These are phyloP conservation scores for Drosophila sulfurigaster DNA, from an alignment of 1,140 invertebrate species.

Conservation along the genomic window DNA sequence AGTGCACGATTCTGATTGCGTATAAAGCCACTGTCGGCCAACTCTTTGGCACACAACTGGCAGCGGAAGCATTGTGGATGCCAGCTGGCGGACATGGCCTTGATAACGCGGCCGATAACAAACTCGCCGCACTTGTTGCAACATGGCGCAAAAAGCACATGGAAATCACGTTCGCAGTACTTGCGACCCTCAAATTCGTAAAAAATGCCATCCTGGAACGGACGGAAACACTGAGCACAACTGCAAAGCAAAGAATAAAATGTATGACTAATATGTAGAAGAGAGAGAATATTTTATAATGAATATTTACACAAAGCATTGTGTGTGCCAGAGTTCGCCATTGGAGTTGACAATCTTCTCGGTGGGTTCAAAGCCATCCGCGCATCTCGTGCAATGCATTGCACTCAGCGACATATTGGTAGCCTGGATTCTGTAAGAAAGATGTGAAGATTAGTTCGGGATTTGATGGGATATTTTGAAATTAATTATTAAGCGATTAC, in stretches of 20 bases:
- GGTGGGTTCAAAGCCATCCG: slow-evolving; percentile 96
- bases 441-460: background rate
- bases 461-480: slow-evolving; percentile 2
- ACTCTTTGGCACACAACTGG: slow-evolving; percentile 94
- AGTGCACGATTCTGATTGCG: slow-evolving; percentile 96
- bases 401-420: slow-evolving; percentile 91
- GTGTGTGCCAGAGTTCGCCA: slow-evolving; percentile 99
- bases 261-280: background rate
- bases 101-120: slow-evolving; percentile 99
- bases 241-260: slow-evolving; percentile 86
- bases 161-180: slow-evolving; percentile 99
- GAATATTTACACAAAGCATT: slow-evolving; percentile 98
- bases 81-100: slow-evolving; percentile 99
- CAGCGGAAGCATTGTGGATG: slow-evolving; percentile 99
- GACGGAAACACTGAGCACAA: slow-evolving; percentile 99
- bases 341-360: slow-evolving; percentile 99
- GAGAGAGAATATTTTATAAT: background rate
- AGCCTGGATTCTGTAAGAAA: slow-evolving; percentile 78
- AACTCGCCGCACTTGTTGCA: slow-evolving; percentile 99
- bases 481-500: slow-evolving; percentile 49
- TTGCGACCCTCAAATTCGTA: slow-evolving; percentile 99
- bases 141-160: slow-evolving; percentile 98
- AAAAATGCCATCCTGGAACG: slow-evolving; percentile 98
- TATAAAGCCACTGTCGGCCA: slow-evolving; percentile 99
- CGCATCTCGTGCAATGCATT: slow-evolving; percentile 97